Base-by-base conservation (phyloP, 2,113 vertebrate genomes). In the Dendrocopos noguchii region DNA sequence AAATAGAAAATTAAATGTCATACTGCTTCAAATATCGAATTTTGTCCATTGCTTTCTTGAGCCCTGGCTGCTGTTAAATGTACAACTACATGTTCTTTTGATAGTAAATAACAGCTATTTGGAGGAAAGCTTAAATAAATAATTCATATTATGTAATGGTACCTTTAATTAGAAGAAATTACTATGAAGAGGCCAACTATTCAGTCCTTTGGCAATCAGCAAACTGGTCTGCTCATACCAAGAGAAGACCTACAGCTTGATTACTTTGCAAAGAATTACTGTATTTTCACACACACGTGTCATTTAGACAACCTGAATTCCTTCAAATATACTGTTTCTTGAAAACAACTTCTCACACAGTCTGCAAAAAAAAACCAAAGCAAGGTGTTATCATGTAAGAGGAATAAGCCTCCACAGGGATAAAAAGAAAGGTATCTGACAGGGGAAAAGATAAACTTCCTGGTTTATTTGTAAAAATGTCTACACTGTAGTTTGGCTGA, bases 261-360 rank as follows among this genome's bases (percentile, higher is more conserved):
- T 67, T 83, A 88, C 42, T 83, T 78, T 27, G 8, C 33, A 90
- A 88, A 90, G 44, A 92, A 78, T 60, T 80, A 86, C 25, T 42
- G 61, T 64, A 36, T 86, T 90, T 93, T 95, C 57, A 91, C 24
- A 86, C 20, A 84, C 15, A 80, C 0, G 1, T 39, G 33, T 72
- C 55, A 93, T 76, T 91, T 82, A 94, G 88, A 91, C 55, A 95
- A 87, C 72, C 36, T 70, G 33, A 91, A 93, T 47, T 91, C 85
- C 55, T 89, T 81, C 50, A 94, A 75, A 84, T 72, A 82, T 4
- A 89, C 25, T 79, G 63, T 28, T 93, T 71, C 66, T 87, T 93
- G 88, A 72, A 81, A 94, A 82, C 19, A 84, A 91, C 74, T 80
- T 87, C 73, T 91, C 61, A 94, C 8, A 71, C 1, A 77, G 46